Base-by-base conservation (phyloP, 2,888 invertebrate species). In the Sympetrum striolatum region DNA sequence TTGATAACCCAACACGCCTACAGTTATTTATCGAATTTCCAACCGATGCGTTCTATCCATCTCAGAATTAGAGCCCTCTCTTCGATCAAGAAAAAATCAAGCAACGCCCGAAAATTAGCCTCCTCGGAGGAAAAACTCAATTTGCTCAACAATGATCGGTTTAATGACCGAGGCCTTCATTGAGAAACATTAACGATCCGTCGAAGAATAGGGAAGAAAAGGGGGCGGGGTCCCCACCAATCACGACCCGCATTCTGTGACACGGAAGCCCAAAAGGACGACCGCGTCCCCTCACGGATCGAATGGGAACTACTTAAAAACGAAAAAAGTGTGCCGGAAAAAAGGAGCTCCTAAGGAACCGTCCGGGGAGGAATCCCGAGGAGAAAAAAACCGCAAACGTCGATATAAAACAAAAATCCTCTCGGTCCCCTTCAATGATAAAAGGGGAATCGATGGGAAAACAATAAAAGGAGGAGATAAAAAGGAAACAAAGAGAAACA, bases 391-490 rank as follows among this genome's bases (percentile, higher is more conserved):
- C 73, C n/a, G 73, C n/a, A 73, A 73, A 31, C 25, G 12, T 73
- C 73, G 18, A 73, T 73, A 73, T 31, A 73, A 73, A 31, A 73
- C 25, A 73, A 73, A 31, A n/a, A 73, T 31, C 73, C 73, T 22
- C 60, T 60, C 48, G 22, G 14, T 81, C 81, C 6, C 44, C 44
- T 44, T 44, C 25, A 25, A 80, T 44, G n/a, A 58, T 53, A 82
- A 82, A 82, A 82, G 58, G 53, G 35, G 60, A 39, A 86, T 60
- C 60, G 60, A 86, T 86, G 64, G 60, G 37, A 86, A 37, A 39
- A 60, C 37, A n/a, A 60, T 37, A 37, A 82, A 82, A 35, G 15
- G 35, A 60, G n/a, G 22, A 86, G 8, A 25, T 4, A 22, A 58
- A 18, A 25, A 81, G 6, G 12, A n/a, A 37, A 58, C 31, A 60